Conservation (phyloP, 2,797 vertebrate species). For the Centropyge bicolor region DNA sequence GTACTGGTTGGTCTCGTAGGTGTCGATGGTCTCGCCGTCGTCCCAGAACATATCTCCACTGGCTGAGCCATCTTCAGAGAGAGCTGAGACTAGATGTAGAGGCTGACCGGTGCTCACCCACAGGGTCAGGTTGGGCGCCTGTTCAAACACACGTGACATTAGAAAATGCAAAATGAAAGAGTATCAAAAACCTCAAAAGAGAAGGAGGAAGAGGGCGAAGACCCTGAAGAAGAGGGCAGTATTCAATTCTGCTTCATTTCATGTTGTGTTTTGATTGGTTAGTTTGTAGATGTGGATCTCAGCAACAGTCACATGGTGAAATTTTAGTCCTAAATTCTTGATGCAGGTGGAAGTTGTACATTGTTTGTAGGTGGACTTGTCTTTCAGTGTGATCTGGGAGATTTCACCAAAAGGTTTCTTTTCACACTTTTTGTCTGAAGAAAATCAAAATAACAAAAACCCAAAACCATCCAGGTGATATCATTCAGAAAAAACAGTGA, state of each 20-base stretch:
- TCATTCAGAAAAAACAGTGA: background rate
- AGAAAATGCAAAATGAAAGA: background rate
- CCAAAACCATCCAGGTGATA: too few relatives aligned
- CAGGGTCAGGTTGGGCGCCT: constrained; percentile 87
- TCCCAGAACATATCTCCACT: constrained; percentile 92
- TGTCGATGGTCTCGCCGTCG: constrained; percentile 88
- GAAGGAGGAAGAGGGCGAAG: too few relatives aligned
- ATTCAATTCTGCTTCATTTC: background rate
- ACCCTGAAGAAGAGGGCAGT: background rate
- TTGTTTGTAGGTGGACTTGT: too few relatives aligned
- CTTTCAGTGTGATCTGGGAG: too few relatives aligned
- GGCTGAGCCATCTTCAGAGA: constrained; percentile 81
- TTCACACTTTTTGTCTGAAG: background rate
- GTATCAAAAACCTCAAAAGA: too few relatives aligned
- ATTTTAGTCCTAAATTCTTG: background rate
- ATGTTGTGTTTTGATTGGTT: background rate
- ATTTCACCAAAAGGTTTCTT: background rate
- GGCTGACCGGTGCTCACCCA: constrained; percentile 85
- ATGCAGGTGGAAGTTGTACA: too few relatives aligned
- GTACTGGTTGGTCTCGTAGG: constrained; percentile 85
- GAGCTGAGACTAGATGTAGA: constrained; percentile 83
- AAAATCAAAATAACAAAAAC: too few relatives aligned
- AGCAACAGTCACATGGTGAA: background rate
- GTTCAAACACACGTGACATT: background rate
- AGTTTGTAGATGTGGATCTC: background rate